Conservation (phyloP, 35 echinoderm and acorn worm genomes). For the Ophioderma brevispina region DNA sequence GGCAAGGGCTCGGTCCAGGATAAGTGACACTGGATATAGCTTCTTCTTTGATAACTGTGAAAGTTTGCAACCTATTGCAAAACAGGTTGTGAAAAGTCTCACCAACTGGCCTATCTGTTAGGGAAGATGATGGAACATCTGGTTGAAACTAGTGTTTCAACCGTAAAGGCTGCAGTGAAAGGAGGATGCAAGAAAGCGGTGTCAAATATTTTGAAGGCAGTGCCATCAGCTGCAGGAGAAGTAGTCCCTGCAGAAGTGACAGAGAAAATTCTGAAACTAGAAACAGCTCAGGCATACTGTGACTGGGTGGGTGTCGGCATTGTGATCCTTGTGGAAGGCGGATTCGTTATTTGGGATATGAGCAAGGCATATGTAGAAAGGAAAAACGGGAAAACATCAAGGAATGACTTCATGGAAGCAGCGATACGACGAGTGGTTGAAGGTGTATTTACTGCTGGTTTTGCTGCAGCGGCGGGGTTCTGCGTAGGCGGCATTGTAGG, state of each 20-base stretch:
- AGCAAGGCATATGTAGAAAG: background rate
- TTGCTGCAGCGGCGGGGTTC: background rate
- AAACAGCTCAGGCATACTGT: background rate
- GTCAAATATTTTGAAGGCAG: background rate
- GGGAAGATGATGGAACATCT: background rate
- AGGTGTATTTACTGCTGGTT: conserved; percentile 3
- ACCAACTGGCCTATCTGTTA: background rate
- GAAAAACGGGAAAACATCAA: background rate
- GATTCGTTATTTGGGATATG: background rate
- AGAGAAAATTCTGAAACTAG: background rate
- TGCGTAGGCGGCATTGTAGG: background rate
- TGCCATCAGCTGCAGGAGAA: background rate
- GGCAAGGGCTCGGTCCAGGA: conserved; percentile 1
- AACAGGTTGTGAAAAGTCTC: conserved; percentile 19
- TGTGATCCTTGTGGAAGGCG: background rate
- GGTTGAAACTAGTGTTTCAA: background rate
- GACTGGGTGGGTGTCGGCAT: background rate
- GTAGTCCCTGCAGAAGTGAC: background rate
- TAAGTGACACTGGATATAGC: conserved; percentile 20
- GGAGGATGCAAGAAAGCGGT: background rate
- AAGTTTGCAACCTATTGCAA: conserved; percentile 56
- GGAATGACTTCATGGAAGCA: background rate
- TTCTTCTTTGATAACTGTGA: conserved; percentile 40
- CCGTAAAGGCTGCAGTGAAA: background rate
- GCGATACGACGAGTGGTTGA: background rate